Evolutionary conservation across 2,797 vertebrate genomes (phyloP), one percentile per base, ranked within the genome.

Genomic region (Discoglossus pictus): DNA sequence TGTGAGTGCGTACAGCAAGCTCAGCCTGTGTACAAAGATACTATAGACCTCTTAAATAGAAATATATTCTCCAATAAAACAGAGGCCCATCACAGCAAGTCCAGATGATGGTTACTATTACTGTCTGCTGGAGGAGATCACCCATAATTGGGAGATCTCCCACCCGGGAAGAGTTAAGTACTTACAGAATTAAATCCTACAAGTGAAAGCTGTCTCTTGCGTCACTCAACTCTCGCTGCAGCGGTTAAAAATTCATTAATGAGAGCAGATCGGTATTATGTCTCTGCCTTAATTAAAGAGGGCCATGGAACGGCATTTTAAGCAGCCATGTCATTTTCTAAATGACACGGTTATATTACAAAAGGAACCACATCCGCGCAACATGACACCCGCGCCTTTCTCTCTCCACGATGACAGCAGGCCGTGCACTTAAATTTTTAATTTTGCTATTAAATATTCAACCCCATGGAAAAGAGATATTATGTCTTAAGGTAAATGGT

Each of bases 381-480:
- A 83, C 76, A 53, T 0, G 44, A 51, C 50, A 65, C 38, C 65
- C 81, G 48, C 68, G 40, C 52, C 61, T 52, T 59, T 59, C 43
- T 43, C 46, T 38, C 44, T 17, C 36, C 12, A 66, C 75, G 34
- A 78, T 43, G 68, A 78, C 74, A 61, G 61, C 52, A 78, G 69
- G 65, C 16, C 75, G 65, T 72, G 27, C 51, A 73, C 70, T 80
- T 89, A 75, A 83, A 88, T 86, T 78, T 86, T 88, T 86, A 86
- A 88, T 86, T 76, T n/a, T 20, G 73, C 82, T 27, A 0, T 88
- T 69, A 83, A 89, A 87, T 83, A 90, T 89, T 89, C 79, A 90
- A 0, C 1, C 73, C 13, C 38, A 42, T 6, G 2, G 64, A 63
- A 74, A 75, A 52, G 53, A 69, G 81, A 83, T 84, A 66, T 55